Percentiles rank a stretch among this genome's conserved stretches.
These are phyloP conservation scores for Vanessa tameamea DNA, from an alignment of 1,140 invertebrate species.

Conservation along the genomic window DNA sequence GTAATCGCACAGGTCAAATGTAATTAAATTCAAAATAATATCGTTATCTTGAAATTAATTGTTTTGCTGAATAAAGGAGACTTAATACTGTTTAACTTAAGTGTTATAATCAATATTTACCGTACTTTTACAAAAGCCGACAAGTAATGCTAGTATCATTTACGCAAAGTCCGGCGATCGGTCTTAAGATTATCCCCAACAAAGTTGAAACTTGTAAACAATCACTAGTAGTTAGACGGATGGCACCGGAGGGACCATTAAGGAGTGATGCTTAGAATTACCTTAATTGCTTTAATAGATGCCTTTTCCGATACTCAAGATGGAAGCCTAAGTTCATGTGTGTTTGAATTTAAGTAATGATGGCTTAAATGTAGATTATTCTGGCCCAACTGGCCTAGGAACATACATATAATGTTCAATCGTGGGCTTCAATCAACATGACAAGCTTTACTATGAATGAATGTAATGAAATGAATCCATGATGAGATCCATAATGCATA, in stretches of 20 bases:
- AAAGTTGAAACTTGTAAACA: constrained; percentile 37
- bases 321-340: background rate
- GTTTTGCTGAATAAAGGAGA: too few relatives aligned
- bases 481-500: too few relatives aligned
- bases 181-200: constrained; percentile 29
- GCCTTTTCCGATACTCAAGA: constrained; percentile 32
- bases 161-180: constrained; percentile 20
- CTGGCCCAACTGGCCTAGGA: too few relatives aligned
- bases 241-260: constrained; percentile 48
- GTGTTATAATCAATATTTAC: background rate
- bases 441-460: too few relatives aligned
- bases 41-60: too few relatives aligned
- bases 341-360: background rate
- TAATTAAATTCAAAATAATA: too few relatives aligned
- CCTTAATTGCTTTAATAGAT: constrained; percentile 44
- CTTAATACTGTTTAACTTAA: background rate
- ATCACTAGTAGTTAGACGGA: constrained; percentile 40
- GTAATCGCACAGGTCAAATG: too few relatives aligned
- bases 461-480: too few relatives aligned
- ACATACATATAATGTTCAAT: too few relatives aligned
- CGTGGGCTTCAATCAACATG: too few relatives aligned
- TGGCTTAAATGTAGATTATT: background rate
- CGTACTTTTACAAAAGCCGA: background rate
- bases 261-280: constrained; percentile 30
- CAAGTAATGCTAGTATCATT: constrained; percentile 19